phyloP scores from a whole-genome alignment of 2,888 invertebrate species.

The Carcina quercana region DNA sequence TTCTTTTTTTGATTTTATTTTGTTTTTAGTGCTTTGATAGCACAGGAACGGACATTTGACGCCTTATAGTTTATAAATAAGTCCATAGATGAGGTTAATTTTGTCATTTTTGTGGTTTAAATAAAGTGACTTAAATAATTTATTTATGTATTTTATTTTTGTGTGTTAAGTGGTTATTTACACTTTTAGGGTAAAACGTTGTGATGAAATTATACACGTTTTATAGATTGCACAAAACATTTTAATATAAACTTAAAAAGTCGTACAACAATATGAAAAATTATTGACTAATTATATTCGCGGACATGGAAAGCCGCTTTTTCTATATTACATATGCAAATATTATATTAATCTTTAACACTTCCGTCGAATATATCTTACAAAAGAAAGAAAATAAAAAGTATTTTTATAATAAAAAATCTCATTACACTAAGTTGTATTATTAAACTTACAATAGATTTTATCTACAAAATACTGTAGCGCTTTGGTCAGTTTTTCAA shows the following conservation, averaged over 20 bases:
- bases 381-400: slow-evolving; percentile 73
- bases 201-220: slow-evolving; percentile 31
- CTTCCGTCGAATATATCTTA: slow-evolving; percentile 75
- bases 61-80: slow-evolving; percentile 19
- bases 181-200: background rate
- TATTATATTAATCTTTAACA: slow-evolving; percentile 78
- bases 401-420: slow-evolving; percentile 72
- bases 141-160: background rate
- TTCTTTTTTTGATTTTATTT: no score
- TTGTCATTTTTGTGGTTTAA: slow-evolving; percentile 68
- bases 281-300: slow-evolving; percentile 85
- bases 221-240: slow-evolving; percentile 85
- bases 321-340: slow-evolving; percentile 78
- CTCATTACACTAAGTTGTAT: slow-evolving; percentile 69
- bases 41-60: no score
- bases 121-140: slow-evolving; percentile 63
- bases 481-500: slow-evolving; percentile 67
- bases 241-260: slow-evolving; percentile 92
- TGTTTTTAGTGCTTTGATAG: no score
- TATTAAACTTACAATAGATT: slow-evolving; percentile 72
- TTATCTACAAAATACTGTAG: slow-evolving; percentile 74
- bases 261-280: slow-evolving; percentile 91
- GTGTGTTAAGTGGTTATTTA: background rate
- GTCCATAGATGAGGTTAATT: slow-evolving; percentile 67
- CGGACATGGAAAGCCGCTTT: slow-evolving; percentile 81